These are phyloP conservation scores for Dryocosmus kuriphilus DNA, from an alignment of 2,888 invertebrate genomes.

Conservation along the genomic window DNA sequence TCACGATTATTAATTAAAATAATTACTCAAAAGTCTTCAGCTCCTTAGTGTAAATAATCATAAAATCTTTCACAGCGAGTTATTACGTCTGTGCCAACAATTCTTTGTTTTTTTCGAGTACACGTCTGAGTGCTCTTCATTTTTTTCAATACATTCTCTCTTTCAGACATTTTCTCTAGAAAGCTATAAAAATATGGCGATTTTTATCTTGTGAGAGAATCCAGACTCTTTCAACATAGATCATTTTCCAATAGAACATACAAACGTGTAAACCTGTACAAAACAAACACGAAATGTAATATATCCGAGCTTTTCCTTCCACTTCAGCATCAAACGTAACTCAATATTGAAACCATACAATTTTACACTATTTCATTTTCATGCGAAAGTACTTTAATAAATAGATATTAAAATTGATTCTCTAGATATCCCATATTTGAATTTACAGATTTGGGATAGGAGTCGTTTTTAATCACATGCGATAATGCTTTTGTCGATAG, in stretches of 20 bases:
- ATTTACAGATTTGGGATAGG: not conserved
- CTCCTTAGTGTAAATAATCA: not conserved
- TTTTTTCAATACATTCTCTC: not conserved
- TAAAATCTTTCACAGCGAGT: not conserved
- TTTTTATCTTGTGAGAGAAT: not conserved
- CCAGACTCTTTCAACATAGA: constrained; percentile 3
- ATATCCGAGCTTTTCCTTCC: not conserved
- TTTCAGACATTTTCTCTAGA: not conserved
- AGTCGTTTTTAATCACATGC: not conserved
- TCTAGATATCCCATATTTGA: no score
- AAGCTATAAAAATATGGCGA: not conserved
- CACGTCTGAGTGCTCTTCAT: not conserved
- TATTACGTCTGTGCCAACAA: not conserved
- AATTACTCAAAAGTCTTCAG: constrained; percentile 15
- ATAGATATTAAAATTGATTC: no score
- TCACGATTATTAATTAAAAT: constrained; percentile 31
- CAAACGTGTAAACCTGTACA: not conserved
- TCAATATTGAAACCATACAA: not conserved
- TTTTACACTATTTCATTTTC: not conserved
- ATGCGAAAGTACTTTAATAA: not conserved
- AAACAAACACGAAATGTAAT: constrained; percentile 12
- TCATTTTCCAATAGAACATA: not conserved
- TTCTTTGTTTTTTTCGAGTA: not conserved
- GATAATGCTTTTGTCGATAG: not conserved
- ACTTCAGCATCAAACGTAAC: not conserved